Base-by-base conservation (phyloP, 2,113 vertebrate species). In the Corydoras sp. region DNA sequence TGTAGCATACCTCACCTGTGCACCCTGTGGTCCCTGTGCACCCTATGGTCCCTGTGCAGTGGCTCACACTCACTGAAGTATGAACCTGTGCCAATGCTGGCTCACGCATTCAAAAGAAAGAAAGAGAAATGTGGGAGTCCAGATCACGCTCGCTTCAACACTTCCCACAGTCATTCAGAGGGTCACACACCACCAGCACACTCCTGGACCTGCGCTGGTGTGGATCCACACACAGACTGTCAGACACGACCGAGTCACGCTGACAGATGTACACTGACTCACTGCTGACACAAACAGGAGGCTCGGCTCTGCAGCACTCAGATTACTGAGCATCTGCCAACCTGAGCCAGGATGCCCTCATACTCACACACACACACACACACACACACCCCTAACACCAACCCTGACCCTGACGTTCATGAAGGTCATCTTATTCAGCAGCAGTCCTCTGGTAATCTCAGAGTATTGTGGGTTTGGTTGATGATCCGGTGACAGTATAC, bases 241-340 rank as follows among this genome's bases (percentile, higher is more conserved):
- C 71, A 76, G 68, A 77, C 68, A 30, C 64, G 31, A 69, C 58
- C 68, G 30, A 77, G 75, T 67, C 69, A 68, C 15, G 30, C 55
- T 76, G 77, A 73, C 77, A 78, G 77, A 78, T 78, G 74, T 67
- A 59, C 54, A 8, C 31, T 68, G 78, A 78, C 73, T 78, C 77
- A 78, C 64, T 75, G 3, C 64, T 68, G 69, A 75, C 62, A 67
- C 56, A 62, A 69, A 72, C 66, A 65, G 70, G 73, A 65, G 73
- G 65, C 58, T 73, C 76, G 43, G 62, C 53, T 32, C 73, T 69
- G 60, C 35, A 60, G 32, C 56, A 68, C 62, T 62, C 73, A 61
- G 77, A 79, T 79, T 79, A 77, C 60, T 72, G 71, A 76, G 74
- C 68, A 81, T 56, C 74, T 72, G 62, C 62, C 55, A 31, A 49